These are phyloP conservation scores for Gymnogyps californianus DNA, from an alignment of 2,113 vertebrate genomes.

Conservation along the genomic window DNA sequence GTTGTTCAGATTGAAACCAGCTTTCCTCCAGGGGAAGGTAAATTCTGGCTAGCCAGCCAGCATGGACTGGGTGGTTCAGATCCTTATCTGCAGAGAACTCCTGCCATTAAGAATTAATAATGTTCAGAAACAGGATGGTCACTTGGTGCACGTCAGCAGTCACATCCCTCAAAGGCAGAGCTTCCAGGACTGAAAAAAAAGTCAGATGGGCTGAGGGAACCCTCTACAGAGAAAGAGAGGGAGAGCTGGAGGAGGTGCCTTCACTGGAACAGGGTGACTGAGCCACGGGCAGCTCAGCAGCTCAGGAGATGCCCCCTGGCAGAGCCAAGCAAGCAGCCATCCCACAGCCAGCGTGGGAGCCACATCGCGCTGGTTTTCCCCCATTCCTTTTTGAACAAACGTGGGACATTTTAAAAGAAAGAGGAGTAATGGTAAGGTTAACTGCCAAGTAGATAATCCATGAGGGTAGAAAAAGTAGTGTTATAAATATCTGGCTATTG, in stretches of 20 bases:
- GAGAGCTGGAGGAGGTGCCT: background rate
- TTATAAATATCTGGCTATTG: background rate
- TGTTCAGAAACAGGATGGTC: background rate
- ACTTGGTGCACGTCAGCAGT: background rate
- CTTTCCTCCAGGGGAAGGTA: background rate
- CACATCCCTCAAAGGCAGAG: background rate
- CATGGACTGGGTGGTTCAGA: background rate
- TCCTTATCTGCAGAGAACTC: background rate
- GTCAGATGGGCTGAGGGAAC: background rate
- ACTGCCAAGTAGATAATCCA: background rate
- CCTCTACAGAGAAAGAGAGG: background rate
- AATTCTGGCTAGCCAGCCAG: background rate
- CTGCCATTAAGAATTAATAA: background rate
- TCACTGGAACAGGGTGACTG: background rate
- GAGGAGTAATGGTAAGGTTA: background rate
- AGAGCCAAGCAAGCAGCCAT: background rate
- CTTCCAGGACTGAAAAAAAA: background rate
- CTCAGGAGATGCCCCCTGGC: background rate
- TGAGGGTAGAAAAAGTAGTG: background rate
- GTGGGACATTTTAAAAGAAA: background rate
- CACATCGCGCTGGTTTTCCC: background rate
- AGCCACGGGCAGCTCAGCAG: background rate
- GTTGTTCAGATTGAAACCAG: background rate
- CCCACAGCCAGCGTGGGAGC: rapidly evolving
- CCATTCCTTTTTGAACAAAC: background rate